These are phyloP conservation scores for Sphenopsis melanotis DNA, from an alignment of 2,797 vertebrate species.

Conservation along the genomic window DNA sequence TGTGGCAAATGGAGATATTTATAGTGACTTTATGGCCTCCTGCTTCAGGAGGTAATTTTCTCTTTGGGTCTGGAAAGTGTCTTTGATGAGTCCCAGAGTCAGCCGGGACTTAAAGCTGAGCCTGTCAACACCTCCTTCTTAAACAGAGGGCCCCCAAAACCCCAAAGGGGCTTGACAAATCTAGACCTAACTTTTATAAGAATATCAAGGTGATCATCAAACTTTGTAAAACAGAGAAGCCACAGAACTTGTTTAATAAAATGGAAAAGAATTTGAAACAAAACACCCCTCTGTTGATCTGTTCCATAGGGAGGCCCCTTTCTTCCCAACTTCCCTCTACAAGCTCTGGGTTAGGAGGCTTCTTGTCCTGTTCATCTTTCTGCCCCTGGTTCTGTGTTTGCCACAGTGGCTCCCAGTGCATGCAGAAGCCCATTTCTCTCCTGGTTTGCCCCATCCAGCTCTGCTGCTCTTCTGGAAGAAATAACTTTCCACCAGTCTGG, in stretches of 20 bases:
- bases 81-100: slow-evolving; percentile 5
- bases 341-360: neutral
- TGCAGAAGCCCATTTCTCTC: neutral
- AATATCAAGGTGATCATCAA: neutral
- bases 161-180: neutral
- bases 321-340: neutral
- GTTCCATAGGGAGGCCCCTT: neutral
- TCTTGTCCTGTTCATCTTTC: neutral
- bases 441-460: neutral
- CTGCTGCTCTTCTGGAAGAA: neutral
- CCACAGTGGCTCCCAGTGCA: neutral
- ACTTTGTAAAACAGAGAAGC: neutral
- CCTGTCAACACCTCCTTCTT: neutral
- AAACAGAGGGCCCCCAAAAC: neutral
- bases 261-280: neutral
- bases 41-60: neutral
- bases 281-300: neutral
- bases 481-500: rapidly evolving
- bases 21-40: neutral
- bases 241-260: neutral
- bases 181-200: neutral
- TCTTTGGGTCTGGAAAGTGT: neutral
- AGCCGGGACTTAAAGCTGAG: neutral
- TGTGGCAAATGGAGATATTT: neutral
- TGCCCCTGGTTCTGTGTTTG: neutral